Evolutionary conservation across 1,140 invertebrate species (phyloP), one percentile per base, ranked within the genome.

Genomic region (Brachionus plicatilis): DNA sequence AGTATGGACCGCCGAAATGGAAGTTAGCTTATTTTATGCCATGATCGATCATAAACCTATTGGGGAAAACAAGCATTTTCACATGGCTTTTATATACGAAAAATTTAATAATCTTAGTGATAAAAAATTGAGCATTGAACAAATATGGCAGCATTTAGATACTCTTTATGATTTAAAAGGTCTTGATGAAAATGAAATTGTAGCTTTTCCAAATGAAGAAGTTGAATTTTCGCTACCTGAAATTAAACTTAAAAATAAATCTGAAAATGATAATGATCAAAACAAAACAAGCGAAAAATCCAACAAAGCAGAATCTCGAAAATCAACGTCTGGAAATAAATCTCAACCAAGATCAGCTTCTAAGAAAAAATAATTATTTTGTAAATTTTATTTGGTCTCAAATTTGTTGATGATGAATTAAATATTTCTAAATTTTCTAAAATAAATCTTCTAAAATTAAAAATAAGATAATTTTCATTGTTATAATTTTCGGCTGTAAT

Each of bases 41-140:
- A 82, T 82, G 79, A 82, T 82, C 27, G 79, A 82, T 82, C 79
- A 82, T 45, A 82, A 82, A 29, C 79, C 79, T 24, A 53, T 82
- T 20, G 79, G 79, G n/a, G 79, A 82, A 45, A 82, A 82, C 37
- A 60, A 68, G 41, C 37, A 68, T 24, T 82, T 82, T 68, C 79
- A 82, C 14, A 82, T 82, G 79, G 33, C 43, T n/a, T 82, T 82
- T 68, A 82, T 82, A 20, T 82, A 82, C 27, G 79, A 82, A 65
- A 82, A 82, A 68, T 82, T 65, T 50, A 82, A 82, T 65, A 68
- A 82, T 68, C 33, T 82, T 37, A 82, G 79, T 47, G 79, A 82
- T 41, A 82, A 60, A 68, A 82, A 82, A 37, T 17, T 82, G 8
- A 65, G 14, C 41, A 65, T 82, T 41, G 53, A 82, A 14, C 79